Conservation (phyloP, 2,888 invertebrate species). For the Drosophila tripunctata region DNA sequence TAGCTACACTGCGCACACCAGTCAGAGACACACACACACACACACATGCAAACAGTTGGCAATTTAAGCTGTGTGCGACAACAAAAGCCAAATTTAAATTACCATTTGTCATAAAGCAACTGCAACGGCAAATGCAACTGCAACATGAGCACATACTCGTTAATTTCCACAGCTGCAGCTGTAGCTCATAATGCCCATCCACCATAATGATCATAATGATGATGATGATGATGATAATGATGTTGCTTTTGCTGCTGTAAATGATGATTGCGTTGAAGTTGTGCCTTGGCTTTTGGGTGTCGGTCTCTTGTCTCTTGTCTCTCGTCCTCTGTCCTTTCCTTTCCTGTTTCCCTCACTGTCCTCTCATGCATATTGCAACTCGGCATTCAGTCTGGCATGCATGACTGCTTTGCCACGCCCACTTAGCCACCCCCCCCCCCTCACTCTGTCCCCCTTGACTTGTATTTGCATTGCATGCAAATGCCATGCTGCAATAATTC, state of each 20-base stretch:
- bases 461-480: slow-evolving; percentile 18
- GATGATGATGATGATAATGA: slow-evolving; percentile 13
- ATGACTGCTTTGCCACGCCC: slow-evolving; percentile 40
- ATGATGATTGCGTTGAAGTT: slow-evolving; percentile 30
- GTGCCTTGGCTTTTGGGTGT: slow-evolving; percentile 32
- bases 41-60: slow-evolving; percentile 11
- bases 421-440: background rate
- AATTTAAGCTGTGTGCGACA: slow-evolving; percentile 45
- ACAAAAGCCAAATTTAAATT: slow-evolving; percentile 78
- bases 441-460: slow-evolving; percentile 20
- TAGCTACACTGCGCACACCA: slow-evolving; percentile 14
- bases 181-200: background rate
- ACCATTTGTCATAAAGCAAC: slow-evolving; percentile 67
- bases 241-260: background rate
- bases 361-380: slow-evolving; percentile 47
- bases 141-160: slow-evolving; percentile 10
- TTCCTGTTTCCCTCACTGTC: slow-evolving; percentile 13
- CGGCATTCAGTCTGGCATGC: slow-evolving; percentile 18
- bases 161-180: slow-evolving; percentile 35
- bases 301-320: no score
- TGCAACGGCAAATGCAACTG: slow-evolving; percentile 30
- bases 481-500: slow-evolving; percentile 12
- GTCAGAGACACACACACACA: slow-evolving; percentile 9
- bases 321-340: no score
- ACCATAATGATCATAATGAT: slow-evolving; percentile 9